These are phyloP conservation scores for Poecilia gillii DNA, from an alignment of 2,797 vertebrate genomes.

Conservation along the genomic window DNA sequence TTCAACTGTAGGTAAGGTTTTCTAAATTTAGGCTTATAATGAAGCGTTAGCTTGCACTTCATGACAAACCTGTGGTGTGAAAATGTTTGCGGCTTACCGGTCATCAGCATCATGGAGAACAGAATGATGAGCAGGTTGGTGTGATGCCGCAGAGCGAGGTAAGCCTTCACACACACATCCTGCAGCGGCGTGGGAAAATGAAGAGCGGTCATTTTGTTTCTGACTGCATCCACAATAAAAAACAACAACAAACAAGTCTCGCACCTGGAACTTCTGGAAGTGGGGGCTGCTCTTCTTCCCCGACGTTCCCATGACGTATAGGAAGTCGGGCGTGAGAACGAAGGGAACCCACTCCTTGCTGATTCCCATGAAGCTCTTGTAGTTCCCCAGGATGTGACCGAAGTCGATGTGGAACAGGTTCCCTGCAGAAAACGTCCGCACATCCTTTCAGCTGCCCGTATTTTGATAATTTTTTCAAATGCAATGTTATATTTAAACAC, in stretches of 20 bases:
- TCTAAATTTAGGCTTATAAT: too few species aligned
- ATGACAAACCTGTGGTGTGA: not conserved
- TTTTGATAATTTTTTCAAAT: not conserved
- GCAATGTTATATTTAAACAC: not conserved
- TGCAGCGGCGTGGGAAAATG: conserved; percentile 52
- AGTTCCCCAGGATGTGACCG: conserved; percentile 99
- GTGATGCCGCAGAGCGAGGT: conserved; percentile 95
- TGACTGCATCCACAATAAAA: not conserved
- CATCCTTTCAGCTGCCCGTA: not conserved
- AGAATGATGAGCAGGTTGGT: conserved; percentile 97
- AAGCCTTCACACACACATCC: conserved; percentile 94
- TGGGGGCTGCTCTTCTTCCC: conserved; percentile 94
- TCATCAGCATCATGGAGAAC: conserved; percentile 99
- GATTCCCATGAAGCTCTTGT: conserved; percentile 98
- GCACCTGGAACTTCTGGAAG: conserved; percentile 98
- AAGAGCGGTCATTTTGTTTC: not conserved
- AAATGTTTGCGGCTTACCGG: conserved; percentile 49
- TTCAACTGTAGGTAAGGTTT: too few species aligned
- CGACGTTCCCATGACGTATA: conserved; percentile 96
- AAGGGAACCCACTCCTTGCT: conserved; percentile 99
- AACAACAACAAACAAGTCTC: not conserved
- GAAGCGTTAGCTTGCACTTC: too few species aligned
- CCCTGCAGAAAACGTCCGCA: conserved; percentile 75
- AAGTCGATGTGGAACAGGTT: conserved; percentile 99
- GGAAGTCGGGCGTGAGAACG: conserved; percentile 97